Conservation (phyloP, 2,113 vertebrate genomes). For the Peromyscus leucopus region DNA sequence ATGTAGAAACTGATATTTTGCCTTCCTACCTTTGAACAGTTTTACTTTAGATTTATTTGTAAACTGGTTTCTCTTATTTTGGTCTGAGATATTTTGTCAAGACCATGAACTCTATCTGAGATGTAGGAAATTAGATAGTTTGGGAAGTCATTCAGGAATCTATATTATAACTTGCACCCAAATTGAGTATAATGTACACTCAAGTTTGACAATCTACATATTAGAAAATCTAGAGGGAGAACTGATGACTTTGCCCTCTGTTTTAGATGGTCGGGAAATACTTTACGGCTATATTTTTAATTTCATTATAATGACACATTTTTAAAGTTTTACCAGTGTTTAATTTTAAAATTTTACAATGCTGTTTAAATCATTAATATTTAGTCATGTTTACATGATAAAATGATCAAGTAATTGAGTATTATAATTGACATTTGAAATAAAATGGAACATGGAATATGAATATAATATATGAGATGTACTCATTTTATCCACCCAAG, state of each 20-base stretch:
- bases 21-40: background rate
- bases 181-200: background rate
- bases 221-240: background rate
- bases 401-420: slow-evolving; percentile 6
- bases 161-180: background rate
- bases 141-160: background rate
- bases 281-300: background rate
- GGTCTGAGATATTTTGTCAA: background rate
- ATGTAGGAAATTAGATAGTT: background rate
- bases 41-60: slow-evolving; percentile 9
- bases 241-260: background rate
- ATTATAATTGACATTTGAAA: slow-evolving; percentile 29
- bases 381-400: background rate
- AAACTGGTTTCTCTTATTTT: background rate
- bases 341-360: slow-evolving; percentile 45
- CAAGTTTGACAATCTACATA: background rate
- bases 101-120: background rate
- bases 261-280: background rate
- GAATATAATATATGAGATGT: slow-evolving; percentile 16
- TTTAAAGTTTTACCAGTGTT: slow-evolving; percentile 21
- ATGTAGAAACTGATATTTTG: background rate
- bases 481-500: background rate
- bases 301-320: background rate
- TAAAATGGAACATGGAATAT: slow-evolving; percentile 53
- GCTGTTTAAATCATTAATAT: background rate